Base-by-base conservation (phyloP, 2,888 invertebrate genomes). In the Falcaria lacertinaria region DNA sequence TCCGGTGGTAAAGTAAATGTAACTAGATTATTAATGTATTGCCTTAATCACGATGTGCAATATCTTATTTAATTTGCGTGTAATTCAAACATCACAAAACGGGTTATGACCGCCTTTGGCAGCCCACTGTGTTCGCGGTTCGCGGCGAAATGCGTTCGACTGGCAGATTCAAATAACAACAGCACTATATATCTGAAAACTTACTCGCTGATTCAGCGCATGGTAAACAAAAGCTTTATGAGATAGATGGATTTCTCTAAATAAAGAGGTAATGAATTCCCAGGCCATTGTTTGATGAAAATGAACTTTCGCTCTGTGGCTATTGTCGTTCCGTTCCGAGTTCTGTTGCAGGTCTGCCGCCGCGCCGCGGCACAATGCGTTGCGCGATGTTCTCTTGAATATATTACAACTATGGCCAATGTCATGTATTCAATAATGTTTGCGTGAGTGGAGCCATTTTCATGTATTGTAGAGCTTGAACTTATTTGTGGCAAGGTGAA, bases 241-340 rank as follows among this genome's bases (percentile, higher is more conserved):
- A 54, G 43, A 51, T 51, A 44, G 52, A 44, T 51, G 57, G 65
- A 68, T 78, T 77, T 80, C 77, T 67, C 74, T 60, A 57, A 58
- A 66, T 65, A 62, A 65, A 52, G 52, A 51, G 56, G 60, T 68
- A 70, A 73, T 71, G 68, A 65, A 70, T 76, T 76, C 77, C 58
- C 76, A 73, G 51, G 60, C 68, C 54, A 76, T 75, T 75, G 74
- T 74, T 45, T 54, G 56, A 63, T 62, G 54, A 58, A 68, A 68
- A 74, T 69, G 47, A 67, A 74, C 80, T 80, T 80, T 80, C 80
- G 66, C 78, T 69, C 36, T 50, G 48, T 60, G 70, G 67, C 62
- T 64, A 69, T 70, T 68, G 69, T 67, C 60, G 58, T 54, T 55
- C 49, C 34, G 34, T 15, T 37, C 43, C 43, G 39, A 28, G 19